Conservation (phyloP, 2,888 invertebrate species). For the Pristionchus entomophagus region DNA sequence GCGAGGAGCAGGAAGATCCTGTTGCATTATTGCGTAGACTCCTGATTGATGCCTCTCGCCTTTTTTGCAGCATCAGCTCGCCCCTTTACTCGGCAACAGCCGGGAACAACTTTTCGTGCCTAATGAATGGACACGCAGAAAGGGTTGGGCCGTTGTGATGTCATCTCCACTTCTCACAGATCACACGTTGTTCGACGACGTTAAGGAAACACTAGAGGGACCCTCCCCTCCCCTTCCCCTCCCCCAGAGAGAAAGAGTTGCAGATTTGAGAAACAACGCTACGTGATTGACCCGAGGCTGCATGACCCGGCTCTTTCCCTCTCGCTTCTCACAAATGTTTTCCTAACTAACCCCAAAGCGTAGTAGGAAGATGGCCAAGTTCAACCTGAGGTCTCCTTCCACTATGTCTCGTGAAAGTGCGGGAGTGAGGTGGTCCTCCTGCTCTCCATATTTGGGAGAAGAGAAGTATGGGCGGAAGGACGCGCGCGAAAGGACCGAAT, state of each 20-base stretch:
- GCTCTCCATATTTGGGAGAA: not conserved
- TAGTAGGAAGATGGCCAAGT: not conserved
- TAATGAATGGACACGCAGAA: too few species aligned
- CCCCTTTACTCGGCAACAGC: not conserved
- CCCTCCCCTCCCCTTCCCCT: too few species aligned
- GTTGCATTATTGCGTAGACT: conserved; percentile 38
- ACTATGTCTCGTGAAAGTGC: not conserved
- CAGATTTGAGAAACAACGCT: not conserved
- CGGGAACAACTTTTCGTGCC: not conserved
- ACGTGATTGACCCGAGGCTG: not conserved
- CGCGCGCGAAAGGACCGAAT: not conserved
- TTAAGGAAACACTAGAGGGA: too few species aligned
- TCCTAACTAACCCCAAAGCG: not conserved
- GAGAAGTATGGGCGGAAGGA: too few species aligned
- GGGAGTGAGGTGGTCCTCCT: not conserved
- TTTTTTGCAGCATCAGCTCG: conserved; percentile 1
- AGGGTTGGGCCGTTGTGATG: conserved; percentile 5
- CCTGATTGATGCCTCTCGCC: conserved; percentile 15
- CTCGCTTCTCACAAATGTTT: not conserved
- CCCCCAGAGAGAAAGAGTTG: not conserved
- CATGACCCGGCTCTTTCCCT: not conserved
- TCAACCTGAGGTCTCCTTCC: not conserved
- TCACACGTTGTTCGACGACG: too few species aligned
- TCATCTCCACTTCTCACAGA: not conserved
- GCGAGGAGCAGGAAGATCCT: not conserved